Evolutionary conservation across 1,140 invertebrate species (phyloP), one percentile per base, ranked within the genome.

Genomic region (Stratiolaelaps scimitus): DNA sequence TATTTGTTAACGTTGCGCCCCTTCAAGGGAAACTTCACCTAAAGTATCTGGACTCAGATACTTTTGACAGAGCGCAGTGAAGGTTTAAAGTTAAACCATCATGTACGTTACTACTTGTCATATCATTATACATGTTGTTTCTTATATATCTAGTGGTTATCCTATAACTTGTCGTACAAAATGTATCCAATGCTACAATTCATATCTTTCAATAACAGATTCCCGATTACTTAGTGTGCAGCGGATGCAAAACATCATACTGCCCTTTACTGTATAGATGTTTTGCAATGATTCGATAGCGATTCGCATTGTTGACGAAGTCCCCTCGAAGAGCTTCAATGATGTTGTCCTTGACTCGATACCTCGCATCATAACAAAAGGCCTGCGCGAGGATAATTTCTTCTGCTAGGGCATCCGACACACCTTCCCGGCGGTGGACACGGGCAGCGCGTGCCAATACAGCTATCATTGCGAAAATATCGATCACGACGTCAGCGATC

Each of bases 341-440:
- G 5, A 48, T 28, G 15, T 48, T 48, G 4, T 48, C 19, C 47
- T 5, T 15, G 47, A 48, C 28, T 23, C 47, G 47, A 48, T 48
- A 23, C 7, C 47, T 48, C 19, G 19, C 28, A 28, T 48, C 47
- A 28, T 48, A 48, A 15, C 47, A 48, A 28, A 48, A 48, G 15
- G 5, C 47, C 15, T 48, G 47, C 4, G 47, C 47, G 4, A 48
- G 47, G 4, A 15, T 48, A 66, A 46, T 60, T 43, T 94, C 88
- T 65, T 92, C 85, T 48, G 83, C 74, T 19, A 85, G 84, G 28
- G 83, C 84, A 30, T 83, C 80, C 46, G 84, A n/a, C n/a, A n/a
- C n/a, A n/a, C n/a, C 72, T 68, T 83, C 83, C 43, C 83, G 78
- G 43, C 83, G 82, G 0, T 87, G 74, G 45, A 91, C 81, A 66